A percentile compares a stretch with the other conserved stretches of the same genome.
Conservation (phyloP, 2,113 vertebrate genomes). For the Anguilla rostrata region DNA sequence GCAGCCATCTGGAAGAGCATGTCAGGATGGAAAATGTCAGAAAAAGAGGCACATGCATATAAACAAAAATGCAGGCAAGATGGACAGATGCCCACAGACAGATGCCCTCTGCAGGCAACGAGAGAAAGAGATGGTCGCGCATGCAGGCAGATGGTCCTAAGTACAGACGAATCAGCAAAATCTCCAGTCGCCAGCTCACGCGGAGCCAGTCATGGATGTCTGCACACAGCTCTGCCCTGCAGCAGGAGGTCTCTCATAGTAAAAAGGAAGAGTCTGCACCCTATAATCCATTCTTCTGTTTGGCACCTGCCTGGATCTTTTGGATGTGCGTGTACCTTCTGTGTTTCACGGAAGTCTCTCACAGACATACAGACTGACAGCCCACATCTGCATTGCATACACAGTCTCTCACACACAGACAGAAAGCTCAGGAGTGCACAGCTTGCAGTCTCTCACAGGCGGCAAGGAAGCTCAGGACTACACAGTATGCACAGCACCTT, state of each 20-base stretch:
- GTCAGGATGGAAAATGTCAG: too few relatives aligned
- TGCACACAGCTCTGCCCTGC: background rate
- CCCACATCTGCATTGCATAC: background rate
- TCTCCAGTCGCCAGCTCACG: background rate
- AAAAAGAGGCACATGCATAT: too few relatives aligned
- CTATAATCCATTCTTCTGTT: too few relatives aligned
- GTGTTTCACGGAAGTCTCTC: too few relatives aligned
- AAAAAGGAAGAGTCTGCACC: too few relatives aligned
- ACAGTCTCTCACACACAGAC: background rate
- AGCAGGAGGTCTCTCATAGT: too few relatives aligned
- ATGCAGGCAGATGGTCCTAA: constrained; percentile 17
- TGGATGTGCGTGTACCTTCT: too few relatives aligned
- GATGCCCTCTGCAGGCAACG: background rate
- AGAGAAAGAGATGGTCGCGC: background rate
- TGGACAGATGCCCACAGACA: constrained; percentile 3
- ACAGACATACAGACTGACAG: background rate
- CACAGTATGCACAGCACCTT: background rate
- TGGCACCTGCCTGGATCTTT: too few relatives aligned
- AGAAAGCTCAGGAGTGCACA: background rate
- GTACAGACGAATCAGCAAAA: background rate
- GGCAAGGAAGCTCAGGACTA: too few relatives aligned
- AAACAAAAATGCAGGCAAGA: background rate
- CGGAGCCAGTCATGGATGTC: background rate
- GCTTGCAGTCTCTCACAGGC: background rate
- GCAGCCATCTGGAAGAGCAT: constrained; percentile 1